Evolutionary conservation across 2,113 vertebrate species (phyloP).

Genomic region (Saimiri boliviensis): DNA sequence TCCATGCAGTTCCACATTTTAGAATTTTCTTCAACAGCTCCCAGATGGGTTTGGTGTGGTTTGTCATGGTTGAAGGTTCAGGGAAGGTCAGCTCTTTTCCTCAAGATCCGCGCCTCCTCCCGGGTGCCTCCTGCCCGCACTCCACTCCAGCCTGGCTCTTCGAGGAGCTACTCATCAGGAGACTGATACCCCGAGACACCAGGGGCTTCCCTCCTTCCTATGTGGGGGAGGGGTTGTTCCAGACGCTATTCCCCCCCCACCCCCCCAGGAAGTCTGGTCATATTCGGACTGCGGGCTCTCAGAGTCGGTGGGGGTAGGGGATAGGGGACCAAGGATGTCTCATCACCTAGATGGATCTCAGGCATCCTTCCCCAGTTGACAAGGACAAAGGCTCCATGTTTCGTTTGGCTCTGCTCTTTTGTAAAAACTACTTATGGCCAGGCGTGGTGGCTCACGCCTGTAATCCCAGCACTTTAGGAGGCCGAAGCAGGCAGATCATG

Average conservation of each 20-base stretch:
- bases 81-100: neutral
- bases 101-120: neutral
- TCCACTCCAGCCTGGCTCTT: neutral
- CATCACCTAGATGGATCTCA: neutral
- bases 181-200: neutral
- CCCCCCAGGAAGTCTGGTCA: neutral
- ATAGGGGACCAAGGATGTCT: neutral
- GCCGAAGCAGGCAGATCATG: no score
- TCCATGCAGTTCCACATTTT: neutral
- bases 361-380: neutral
- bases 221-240: neutral
- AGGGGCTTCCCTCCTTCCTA: neutral
- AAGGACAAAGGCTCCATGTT: neutral
- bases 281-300: neutral
- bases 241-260: neutral
- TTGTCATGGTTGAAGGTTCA: rapidly evolving
- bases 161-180: neutral
- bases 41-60: neutral
- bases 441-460: no score
- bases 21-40: neutral
- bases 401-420: neutral
- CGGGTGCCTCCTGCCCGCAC: neutral
- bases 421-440: neutral
- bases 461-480: no score
- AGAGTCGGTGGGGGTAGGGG: neutral